Conservation (phyloP, 1,140 invertebrate genomes). For the Bombus confusus region DNA sequence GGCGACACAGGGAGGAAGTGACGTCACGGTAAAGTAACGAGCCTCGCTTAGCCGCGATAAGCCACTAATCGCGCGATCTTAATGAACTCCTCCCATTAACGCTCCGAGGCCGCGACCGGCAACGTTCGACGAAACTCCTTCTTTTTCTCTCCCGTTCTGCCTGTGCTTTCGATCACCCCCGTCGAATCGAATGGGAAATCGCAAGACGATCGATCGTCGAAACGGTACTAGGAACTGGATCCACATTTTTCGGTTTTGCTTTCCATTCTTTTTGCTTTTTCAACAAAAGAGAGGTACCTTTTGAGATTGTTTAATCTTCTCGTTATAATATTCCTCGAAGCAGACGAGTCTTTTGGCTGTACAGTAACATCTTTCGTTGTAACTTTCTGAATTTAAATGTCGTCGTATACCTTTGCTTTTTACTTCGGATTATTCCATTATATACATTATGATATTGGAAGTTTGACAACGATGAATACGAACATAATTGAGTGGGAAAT, state of each 20-base stretch:
- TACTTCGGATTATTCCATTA: background rate
- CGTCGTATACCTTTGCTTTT: background rate
- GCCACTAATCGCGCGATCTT: constrained; percentile 74
- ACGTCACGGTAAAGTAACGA: constrained; percentile 76
- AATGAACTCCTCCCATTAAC: constrained; percentile 77
- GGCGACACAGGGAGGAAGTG: constrained; percentile 72
- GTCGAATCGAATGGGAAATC: background rate
- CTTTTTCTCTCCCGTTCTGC: constrained; percentile 31
- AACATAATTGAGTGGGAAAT: constrained; percentile 11
- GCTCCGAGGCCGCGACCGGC: constrained; percentile 68
- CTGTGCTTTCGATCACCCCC: constrained; percentile 29
- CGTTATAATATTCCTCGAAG: no score
- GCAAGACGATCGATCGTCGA: constrained; percentile 10
- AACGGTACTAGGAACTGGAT: background rate
- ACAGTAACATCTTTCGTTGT: no score
- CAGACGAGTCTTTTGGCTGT: no score
- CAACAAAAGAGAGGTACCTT: background rate
- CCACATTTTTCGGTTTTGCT: background rate
- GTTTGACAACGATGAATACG: background rate
- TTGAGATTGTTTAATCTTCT: no score
- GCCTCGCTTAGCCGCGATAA: constrained; percentile 71
- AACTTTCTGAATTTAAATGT: background rate
- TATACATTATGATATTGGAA: background rate
- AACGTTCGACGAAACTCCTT: constrained; percentile 64
- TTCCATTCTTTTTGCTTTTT: background rate